Evolutionary conservation across 2,888 invertebrate species (phyloP).

Genomic region (Trichogramma evanescens): DNA sequence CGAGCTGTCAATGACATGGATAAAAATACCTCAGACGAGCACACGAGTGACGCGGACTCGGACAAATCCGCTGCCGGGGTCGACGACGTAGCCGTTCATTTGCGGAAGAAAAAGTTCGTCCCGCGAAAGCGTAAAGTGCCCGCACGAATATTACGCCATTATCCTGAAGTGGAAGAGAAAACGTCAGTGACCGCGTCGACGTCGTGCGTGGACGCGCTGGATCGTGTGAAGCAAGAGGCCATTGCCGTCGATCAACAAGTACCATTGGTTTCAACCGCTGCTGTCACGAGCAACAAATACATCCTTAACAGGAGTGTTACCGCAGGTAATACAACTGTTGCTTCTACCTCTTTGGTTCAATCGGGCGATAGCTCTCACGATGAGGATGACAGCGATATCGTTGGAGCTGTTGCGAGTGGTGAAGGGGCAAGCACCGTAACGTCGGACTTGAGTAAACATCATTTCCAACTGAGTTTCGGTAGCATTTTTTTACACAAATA

Average conservation of each 20-base stretch:
- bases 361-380: slow-evolving; percentile 44
- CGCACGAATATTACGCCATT: not conserved
- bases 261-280: not conserved
- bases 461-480: not conserved
- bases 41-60: slow-evolving; percentile 43
- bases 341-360: slow-evolving; percentile 30
- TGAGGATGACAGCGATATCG: slow-evolving; percentile 43
- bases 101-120: slow-evolving; percentile 48
- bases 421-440: slow-evolving; percentile 45
- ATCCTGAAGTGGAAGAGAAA: slow-evolving; percentile 3
- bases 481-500: not conserved
- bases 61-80: slow-evolving; percentile 50
- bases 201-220: slow-evolving; percentile 31
- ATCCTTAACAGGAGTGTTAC: slow-evolving; percentile 7
- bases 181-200: not conserved
- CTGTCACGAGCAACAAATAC: no score
- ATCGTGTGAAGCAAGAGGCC: slow-evolving; percentile 39
- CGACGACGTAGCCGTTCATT: slow-evolving; percentile 49
- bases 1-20: not conserved
- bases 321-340: slow-evolving; percentile 23
- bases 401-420: slow-evolving; percentile 34
- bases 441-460: slow-evolving; percentile 41
- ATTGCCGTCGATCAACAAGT: slow-evolving; percentile 32
- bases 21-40: not conserved
- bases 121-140: slow-evolving; percentile 43